Percentiles rank a stretch among this genome's conserved stretches.
These are phyloP conservation scores for Tachysurus vachellii DNA, from an alignment of 2,113 vertebrate genomes.

Conservation along the genomic window DNA sequence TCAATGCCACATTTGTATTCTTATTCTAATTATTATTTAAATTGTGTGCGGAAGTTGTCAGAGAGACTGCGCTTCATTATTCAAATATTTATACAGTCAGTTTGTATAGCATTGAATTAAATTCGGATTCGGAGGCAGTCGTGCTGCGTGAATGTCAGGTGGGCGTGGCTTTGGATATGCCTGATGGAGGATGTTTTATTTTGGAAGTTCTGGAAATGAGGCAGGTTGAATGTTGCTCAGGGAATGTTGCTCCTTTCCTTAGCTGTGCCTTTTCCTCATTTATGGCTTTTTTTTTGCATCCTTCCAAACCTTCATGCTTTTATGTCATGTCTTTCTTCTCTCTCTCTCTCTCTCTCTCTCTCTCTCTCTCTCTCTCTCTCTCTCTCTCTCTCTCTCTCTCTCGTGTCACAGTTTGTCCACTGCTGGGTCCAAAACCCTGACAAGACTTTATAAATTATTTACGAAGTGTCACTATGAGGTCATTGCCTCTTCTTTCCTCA, in stretches of 20 bases:
- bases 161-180: background rate
- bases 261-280: background rate
- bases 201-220: background rate
- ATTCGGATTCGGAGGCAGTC: background rate
- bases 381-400: background rate
- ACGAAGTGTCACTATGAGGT: conserved; percentile 30
- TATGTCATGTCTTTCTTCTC: background rate
- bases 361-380: background rate
- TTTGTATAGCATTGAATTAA: background rate
- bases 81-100: conserved; percentile 28
- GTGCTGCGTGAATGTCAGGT: background rate
- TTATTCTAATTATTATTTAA: conserved; percentile 42
- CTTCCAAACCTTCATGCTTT: background rate
- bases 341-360: background rate
- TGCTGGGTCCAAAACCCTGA: conserved; percentile 33
- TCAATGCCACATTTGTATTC: background rate
- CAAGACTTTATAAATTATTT: conserved; percentile 48
- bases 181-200: background rate
- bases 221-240: background rate
- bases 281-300: background rate
- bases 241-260: too few relatives aligned
- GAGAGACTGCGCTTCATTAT: conserved; percentile 24
- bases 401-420: conserved; percentile 43
- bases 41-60: conserved; percentile 11
- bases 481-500: background rate